These are phyloP conservation scores for Thalassarche chlororhynchos DNA, from an alignment of 2,113 vertebrate species.

Conservation along the genomic window DNA sequence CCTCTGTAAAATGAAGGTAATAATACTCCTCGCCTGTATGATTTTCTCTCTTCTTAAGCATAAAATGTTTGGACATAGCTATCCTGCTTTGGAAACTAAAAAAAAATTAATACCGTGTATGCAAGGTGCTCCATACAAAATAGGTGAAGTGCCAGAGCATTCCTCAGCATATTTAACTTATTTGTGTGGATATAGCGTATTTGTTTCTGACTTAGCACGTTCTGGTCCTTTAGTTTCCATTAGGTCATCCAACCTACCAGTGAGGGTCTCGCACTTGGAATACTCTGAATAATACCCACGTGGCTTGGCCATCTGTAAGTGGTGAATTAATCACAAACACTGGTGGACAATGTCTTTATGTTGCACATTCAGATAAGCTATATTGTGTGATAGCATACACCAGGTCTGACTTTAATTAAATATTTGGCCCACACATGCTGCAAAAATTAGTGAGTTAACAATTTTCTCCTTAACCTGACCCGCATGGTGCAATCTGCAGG, in stretches of 20 bases:
- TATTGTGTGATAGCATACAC: neutral
- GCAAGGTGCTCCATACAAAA: neutral
- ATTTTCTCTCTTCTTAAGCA: neutral
- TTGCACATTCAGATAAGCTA: neutral
- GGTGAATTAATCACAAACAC: neutral
- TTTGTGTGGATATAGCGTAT: neutral
- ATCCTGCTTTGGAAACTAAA: neutral
- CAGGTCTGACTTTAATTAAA: neutral
- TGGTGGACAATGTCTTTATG: neutral
- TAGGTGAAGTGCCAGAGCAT: neutral
- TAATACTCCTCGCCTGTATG: no score
- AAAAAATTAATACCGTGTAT: neutral
- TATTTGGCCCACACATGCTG: neutral
- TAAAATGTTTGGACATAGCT: neutral
- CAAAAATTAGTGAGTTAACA: neutral
- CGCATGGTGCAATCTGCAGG: fast-evolving
- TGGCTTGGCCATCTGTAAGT: neutral
- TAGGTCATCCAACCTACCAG: neutral
- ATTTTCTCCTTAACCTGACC: neutral
- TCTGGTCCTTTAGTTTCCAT: neutral
- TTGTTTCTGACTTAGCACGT: neutral
- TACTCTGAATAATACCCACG: neutral
- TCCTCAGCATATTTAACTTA: neutral
- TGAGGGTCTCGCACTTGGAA: neutral
- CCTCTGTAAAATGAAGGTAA: neutral